Conservation (phyloP, 2,113 vertebrate genomes). For the Ammodytes dubius region DNA sequence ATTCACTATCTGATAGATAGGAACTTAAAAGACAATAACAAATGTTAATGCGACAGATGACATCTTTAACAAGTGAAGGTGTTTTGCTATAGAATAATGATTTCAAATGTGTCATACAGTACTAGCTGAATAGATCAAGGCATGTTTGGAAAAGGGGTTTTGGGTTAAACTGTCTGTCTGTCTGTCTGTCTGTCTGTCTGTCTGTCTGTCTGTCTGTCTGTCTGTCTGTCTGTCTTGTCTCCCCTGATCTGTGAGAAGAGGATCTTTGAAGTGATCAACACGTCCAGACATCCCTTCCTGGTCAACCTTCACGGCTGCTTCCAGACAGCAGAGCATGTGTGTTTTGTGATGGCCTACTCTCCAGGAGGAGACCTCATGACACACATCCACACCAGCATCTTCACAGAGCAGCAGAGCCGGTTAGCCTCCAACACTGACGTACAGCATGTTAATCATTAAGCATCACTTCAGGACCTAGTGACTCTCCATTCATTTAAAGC, state of each 20-base stretch:
- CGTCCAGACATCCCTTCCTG: constrained; percentile 91
- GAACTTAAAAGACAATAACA: too few species aligned
- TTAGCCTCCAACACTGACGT: constrained; percentile 82
- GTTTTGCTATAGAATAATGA: neutral
- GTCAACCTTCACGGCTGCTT: constrained; percentile 95
- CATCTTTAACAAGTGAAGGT: neutral
- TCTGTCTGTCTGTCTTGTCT: neutral
- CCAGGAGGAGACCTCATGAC: constrained; percentile 97
- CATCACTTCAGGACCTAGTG: too few species aligned
- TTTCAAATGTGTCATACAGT: neutral
- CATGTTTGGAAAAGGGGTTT: neutral
- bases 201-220: neutral
- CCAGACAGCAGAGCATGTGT: constrained; percentile 92
- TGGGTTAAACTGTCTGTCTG: neutral
- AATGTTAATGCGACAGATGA: too few species aligned
- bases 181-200: neutral
- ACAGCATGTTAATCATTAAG: neutral
- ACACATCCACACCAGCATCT: constrained; percentile 92
- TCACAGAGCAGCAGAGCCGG: constrained; percentile 87
- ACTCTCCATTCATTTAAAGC: too few species aligned
- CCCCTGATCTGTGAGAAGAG: constrained; percentile 93
- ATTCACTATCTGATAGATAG: too few species aligned
- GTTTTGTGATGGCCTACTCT: constrained; percentile 95
- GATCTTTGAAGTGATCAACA: constrained; percentile 93
- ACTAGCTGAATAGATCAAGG: neutral